A percentile compares a stretch with the other conserved stretches of the same genome.
Conservation (phyloP, 2,113 vertebrate species). For the Eublepharis macularius region DNA sequence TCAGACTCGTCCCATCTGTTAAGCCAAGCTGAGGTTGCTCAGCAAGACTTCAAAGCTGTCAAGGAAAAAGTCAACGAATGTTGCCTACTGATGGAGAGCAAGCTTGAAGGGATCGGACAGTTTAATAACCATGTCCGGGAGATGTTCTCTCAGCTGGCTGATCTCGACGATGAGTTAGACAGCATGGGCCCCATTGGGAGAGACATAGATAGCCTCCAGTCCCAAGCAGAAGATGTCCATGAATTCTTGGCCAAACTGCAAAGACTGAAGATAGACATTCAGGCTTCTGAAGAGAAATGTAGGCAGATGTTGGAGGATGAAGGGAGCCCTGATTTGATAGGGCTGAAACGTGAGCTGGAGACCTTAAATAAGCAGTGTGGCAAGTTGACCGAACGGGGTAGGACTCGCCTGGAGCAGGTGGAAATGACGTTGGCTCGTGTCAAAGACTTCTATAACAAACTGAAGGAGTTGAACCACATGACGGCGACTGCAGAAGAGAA, state of each 20-base stretch:
- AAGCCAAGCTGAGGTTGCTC: slow-evolving; percentile 80
- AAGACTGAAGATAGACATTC: slow-evolving; percentile 81
- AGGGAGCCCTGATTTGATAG: slow-evolving; percentile 90
- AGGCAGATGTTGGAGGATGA: slow-evolving; percentile 89
- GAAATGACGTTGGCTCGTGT: slow-evolving; percentile 81
- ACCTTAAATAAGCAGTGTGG: slow-evolving; percentile 90
- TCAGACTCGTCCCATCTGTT: slow-evolving; percentile 82
- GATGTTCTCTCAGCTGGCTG: slow-evolving; percentile 91
- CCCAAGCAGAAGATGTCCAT: slow-evolving; percentile 87
- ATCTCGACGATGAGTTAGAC: slow-evolving; percentile 95
- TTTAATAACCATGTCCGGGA: slow-evolving; percentile 89
- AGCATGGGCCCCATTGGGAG: slow-evolving; percentile 89
- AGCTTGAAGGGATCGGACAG: slow-evolving; percentile 92
- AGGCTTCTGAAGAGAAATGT: slow-evolving; percentile 84
- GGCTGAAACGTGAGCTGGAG: slow-evolving; percentile 90
- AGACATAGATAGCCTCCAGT: slow-evolving; percentile 90
- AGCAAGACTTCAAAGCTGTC: slow-evolving; percentile 83
- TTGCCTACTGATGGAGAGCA: slow-evolving; percentile 85
- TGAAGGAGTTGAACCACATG: slow-evolving; percentile 84
- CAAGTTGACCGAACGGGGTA: slow-evolving; percentile 90
- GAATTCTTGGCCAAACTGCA: slow-evolving; percentile 85
- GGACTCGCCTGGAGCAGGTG: slow-evolving; percentile 84
- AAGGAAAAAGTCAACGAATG: slow-evolving; percentile 86
- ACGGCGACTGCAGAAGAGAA: slow-evolving; percentile 84
- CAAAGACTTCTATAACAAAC: slow-evolving; percentile 86